phyloP scores from a whole-genome alignment of 2,113 vertebrate species.

The Phrynocephalus versicolor region DNA sequence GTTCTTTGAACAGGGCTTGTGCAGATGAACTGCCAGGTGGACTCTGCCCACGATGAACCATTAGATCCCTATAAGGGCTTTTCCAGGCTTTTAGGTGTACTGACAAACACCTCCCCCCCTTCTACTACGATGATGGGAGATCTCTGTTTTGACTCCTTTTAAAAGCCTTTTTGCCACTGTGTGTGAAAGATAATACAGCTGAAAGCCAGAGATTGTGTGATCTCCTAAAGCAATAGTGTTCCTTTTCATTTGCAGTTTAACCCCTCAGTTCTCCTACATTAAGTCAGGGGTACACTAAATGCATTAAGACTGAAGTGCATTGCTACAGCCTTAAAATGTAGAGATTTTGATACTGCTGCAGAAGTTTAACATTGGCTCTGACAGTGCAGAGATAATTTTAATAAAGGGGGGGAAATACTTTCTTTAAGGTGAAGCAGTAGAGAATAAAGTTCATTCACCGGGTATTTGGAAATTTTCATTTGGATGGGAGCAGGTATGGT shows the following conservation, averaged over 20 bases:
- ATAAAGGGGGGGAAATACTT: conserved; percentile 31
- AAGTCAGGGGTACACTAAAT: conserved; percentile 35
- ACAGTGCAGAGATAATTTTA: conserved; percentile 34
- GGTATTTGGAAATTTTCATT: conserved; percentile 55
- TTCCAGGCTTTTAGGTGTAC: conserved; percentile 64
- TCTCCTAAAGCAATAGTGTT: conserved; percentile 40
- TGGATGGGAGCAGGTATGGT: conserved; percentile 39
- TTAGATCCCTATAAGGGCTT: conserved; percentile 73
- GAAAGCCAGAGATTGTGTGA: conserved; percentile 28
- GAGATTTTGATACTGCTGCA: conserved; percentile 43
- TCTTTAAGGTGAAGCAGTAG: conserved; percentile 52
- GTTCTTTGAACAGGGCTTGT: not conserved
- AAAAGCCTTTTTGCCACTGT: conserved; percentile 39
- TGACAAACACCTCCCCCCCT: conserved; percentile 68
- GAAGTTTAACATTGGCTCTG: conserved; percentile 41
- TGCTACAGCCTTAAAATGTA: conserved; percentile 40
- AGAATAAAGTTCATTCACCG: conserved; percentile 51
- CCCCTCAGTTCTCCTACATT: conserved; percentile 49
- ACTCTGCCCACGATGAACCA: conserved; percentile 43
- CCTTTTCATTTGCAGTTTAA: conserved; percentile 41
- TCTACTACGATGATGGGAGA: conserved; percentile 48
- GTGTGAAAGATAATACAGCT: conserved; percentile 45
- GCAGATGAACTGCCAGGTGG: conserved; percentile 6
- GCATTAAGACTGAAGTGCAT: conserved; percentile 48
- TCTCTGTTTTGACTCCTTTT: conserved; percentile 56